phyloP scores from a whole-genome alignment of 2,113 vertebrate species.

The Pagrus major region DNA sequence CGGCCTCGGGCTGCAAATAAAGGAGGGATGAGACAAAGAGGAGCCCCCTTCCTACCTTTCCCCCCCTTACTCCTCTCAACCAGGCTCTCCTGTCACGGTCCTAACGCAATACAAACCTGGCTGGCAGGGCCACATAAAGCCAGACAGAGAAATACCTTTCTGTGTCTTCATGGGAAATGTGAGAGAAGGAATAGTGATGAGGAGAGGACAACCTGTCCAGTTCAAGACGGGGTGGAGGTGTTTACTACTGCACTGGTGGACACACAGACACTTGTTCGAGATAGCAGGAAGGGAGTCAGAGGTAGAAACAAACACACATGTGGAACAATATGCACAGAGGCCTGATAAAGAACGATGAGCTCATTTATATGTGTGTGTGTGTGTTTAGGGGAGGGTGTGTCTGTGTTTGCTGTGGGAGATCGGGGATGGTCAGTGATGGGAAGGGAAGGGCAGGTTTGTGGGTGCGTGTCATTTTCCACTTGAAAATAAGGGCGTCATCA shows the following conservation, averaged over 20 bases:
- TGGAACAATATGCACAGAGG: conserved; percentile 2
- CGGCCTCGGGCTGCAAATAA: conserved; percentile 65
- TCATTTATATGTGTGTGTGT: conserved; percentile 27
- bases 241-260: background rate
- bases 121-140: conserved; percentile 20
- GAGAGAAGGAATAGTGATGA: background rate
- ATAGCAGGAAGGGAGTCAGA: background rate
- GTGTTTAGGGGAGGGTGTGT: conserved; percentile 37
- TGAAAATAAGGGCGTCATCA: conserved; percentile 67
- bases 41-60: conserved; percentile 39
- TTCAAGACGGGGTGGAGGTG: conserved; percentile 2
- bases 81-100: conserved; percentile 23
- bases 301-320: conserved; percentile 16
- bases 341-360: conserved; percentile 11
- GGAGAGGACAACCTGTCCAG: conserved; percentile 22
- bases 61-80: conserved; percentile 20
- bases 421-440: conserved; percentile 40
- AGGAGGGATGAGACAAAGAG: conserved; percentile 67
- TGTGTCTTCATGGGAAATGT: conserved; percentile 15
- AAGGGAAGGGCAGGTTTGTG: conserved; percentile 41
- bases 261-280: background rate
- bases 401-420: conserved; percentile 50
- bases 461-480: conserved; percentile 54
- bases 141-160: background rate
- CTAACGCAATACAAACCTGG: conserved; percentile 45